Evolutionary conservation across 2,888 invertebrate genomes (phyloP).

Genomic region (Taphrorychus bicolor): DNA sequence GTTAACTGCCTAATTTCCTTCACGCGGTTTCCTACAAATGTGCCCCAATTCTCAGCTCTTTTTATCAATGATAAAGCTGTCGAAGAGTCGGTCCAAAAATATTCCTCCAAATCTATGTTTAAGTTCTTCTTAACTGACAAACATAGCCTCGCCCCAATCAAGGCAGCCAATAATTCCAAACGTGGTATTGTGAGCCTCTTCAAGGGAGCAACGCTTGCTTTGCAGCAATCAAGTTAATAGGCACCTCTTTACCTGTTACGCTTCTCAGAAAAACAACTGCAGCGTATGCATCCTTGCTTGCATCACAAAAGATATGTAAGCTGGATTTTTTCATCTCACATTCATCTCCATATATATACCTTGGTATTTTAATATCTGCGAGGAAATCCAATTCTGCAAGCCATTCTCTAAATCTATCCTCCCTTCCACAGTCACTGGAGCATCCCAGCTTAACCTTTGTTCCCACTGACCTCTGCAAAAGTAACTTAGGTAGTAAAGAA

Average conservation of each 20-base stretch:
- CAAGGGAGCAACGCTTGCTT: constrained; percentile 23
- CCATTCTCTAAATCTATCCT: constrained; percentile 9
- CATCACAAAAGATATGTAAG: constrained; percentile 39
- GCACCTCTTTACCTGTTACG: background rate
- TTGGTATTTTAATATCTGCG: constrained; percentile 14
- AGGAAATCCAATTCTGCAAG: constrained; percentile 11
- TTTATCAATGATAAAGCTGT: constrained; percentile 47
- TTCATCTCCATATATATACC: too few species aligned
- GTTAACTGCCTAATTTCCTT: constrained; percentile 44
- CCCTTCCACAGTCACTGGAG: background rate
- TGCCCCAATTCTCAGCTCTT: constrained; percentile 43
- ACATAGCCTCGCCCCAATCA: constrained; percentile 8
- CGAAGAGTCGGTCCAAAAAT: constrained; percentile 44
- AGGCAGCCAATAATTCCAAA: constrained; percentile 20
- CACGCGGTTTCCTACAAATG: constrained; percentile 48
- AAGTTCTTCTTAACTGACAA: background rate
- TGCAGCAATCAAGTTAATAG: constrained; percentile 9
- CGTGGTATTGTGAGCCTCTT: constrained; percentile 16
- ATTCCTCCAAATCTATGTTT: background rate
- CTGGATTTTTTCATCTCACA: too few species aligned
- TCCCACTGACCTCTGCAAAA: constrained; percentile 27
- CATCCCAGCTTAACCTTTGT: constrained; percentile 16
- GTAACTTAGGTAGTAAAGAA: constrained; percentile 36
- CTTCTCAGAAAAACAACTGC: constrained; percentile 15
- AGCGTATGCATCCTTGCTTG: constrained; percentile 20